Evolutionary conservation across 2,113 vertebrate genomes (phyloP), one percentile per base, ranked within the genome.

Genomic region (Platichthys stellatus): DNA sequence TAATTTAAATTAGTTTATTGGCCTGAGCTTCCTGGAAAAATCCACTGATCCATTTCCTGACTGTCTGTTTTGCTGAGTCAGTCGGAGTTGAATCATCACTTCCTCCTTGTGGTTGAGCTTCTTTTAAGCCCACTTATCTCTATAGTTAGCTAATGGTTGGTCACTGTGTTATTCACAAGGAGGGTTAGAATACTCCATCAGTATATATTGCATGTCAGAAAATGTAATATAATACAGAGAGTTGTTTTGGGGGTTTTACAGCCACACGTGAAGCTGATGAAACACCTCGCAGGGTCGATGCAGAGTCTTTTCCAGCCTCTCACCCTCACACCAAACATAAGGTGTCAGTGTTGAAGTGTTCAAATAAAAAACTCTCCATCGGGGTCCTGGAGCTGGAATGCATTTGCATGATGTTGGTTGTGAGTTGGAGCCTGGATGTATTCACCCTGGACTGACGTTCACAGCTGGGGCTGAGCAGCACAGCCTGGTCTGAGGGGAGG

Each of bases 361-460:
- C 4, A 31, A 70, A 49, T 49, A 49, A 74, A 31, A 74, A 82
- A 62, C 47, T 69, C 86, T 61, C 69, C 74, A 81, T 77, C 58
- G 56, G 40, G 40, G 40, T 40, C 40, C 40, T 62, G n/a, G 75
- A 75, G 45, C 73, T 76, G 69, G 65, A 43, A 38, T 58, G 15
- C 67, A 82, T 86, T 80, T 81, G 56, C 74, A 73, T 76, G 65
- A 82, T 64, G 71, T 38, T 64, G 17, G 43, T 56, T 72, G 72
- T 84, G 86, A 90, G 76, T 87, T 84, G 90, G 72, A 87, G 17
- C 35, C 67, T 83, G 14, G 1, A 63, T 76, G 53, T 80, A 80
- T 77, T 89, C 73, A 78, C 74, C 65, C 57, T 74, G 81, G 72
- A 76, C 49, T 78, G 65, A 81, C 62, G 69, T 62, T 77, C 69